Evolutionary conservation across 2,113 vertebrate genomes (phyloP), one percentile per base, ranked within the genome.

Genomic region (Phaethon lepturus): DNA sequence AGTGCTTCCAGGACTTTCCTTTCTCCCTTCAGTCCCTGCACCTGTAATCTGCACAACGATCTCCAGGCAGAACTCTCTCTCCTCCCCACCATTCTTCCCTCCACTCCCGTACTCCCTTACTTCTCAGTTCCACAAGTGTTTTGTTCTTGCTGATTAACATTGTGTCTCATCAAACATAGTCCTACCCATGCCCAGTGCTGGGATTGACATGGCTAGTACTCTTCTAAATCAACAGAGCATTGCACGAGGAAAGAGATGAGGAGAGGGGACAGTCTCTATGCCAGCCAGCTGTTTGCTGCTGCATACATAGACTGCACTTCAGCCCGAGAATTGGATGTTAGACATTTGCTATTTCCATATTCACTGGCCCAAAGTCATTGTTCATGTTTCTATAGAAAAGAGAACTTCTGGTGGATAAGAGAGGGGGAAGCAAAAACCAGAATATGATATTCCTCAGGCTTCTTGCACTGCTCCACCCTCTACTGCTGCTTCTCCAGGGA

Each of bases 101-200:
- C n/a, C 4, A 3, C 18, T 77, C 14, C 29, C 24, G 69, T 82
- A 35, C 11, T 26, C 7, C 3, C 0, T 1, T 62, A 0, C 19
- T 66, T 58, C 29, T 47, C 18, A 40, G 10, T 79, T 88, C 13
- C 33, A n/a, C 35, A 81, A 4, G 23, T 68, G 29, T 49, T 76
- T 83, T 80, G 19, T 66, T 89, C 45, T 79, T n/a, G 25, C 35
- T 52, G 55, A 20, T 89, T 42, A 80, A 4, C 63, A 69, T 80
- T 16, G 25, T 92, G 24, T 91, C 31, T 55, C 23, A 19, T 33
- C 31, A 49, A 75, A 28, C 17, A 1, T 17, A 26, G 29, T 62
- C 31, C 20, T 95, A 6, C 29, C 67, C 9, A 3, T 50, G 6
- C 1, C 3, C 33, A n/a, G 29, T 50, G 14, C 64, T 71, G 60